Percentiles rank a stretch among this genome's conserved stretches.
These are phyloP conservation scores for Pedicia rivosa DNA, from an alignment of 2,888 invertebrate genomes.

Conservation along the genomic window DNA sequence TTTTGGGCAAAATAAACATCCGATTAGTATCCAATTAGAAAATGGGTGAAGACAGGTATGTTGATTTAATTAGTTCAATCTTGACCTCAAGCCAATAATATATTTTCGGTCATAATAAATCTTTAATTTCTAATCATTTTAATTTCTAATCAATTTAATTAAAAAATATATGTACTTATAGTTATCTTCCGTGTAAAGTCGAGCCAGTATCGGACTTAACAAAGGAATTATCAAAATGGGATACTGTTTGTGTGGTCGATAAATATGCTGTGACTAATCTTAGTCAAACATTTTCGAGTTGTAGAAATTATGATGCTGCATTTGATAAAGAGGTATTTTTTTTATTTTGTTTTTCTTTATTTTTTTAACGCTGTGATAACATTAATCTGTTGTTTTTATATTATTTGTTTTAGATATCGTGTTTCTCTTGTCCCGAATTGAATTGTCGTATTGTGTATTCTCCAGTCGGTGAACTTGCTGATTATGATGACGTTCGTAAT, in stretches of 20 bases:
- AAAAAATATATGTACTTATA: slow-evolving; percentile 11
- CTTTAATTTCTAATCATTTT: no score
- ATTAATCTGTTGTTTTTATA: not conserved
- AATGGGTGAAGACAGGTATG: no score
- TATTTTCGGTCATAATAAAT: no score
- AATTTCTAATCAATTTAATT: no score
- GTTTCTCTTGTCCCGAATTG: slow-evolving; percentile 21
- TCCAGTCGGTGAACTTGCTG: slow-evolving; percentile 41
- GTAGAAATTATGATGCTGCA: slow-evolving; percentile 28
- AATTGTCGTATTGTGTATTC: slow-evolving; percentile 36
- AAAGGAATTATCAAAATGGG: slow-evolving; percentile 20
- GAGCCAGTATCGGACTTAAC: slow-evolving; percentile 15
- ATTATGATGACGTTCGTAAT: slow-evolving; percentile 64
- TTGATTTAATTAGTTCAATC: no score
- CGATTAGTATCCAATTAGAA: no score
- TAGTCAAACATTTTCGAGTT: slow-evolving; percentile 21
- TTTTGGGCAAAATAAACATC: no score
- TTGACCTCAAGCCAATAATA: no score
- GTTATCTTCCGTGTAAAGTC: slow-evolving; percentile 23
- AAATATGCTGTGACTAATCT: slow-evolving; percentile 20
- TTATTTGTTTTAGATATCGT: slow-evolving; percentile 18
- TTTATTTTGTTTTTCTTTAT: not conserved
- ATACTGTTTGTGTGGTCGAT: slow-evolving; percentile 27
- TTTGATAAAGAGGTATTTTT: slow-evolving; percentile 31
- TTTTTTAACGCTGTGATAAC: not conserved